A percentile compares a stretch with the other conserved stretches of the same genome.
phyloP scores from a whole-genome alignment of 30 jellyfish, hydroid and myxozoan genomes.

The Morbakka virulenta region DNA sequence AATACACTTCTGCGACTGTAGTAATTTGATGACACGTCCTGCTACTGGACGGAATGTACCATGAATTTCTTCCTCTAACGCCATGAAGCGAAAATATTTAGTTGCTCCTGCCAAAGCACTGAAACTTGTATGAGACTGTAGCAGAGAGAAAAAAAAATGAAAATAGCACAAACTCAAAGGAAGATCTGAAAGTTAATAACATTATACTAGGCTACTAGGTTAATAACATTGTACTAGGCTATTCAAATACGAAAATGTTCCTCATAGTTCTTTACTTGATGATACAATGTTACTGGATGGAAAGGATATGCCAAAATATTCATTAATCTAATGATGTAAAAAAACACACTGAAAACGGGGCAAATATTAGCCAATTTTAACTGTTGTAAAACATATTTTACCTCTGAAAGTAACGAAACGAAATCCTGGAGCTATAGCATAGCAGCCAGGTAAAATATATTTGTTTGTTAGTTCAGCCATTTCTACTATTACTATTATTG shows the following conservation, averaged over 20 bases:
- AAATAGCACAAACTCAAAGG: neutral
- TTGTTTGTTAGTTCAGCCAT: no score
- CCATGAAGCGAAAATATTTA: conserved; percentile 58
- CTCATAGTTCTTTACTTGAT: neutral
- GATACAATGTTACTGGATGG: no score
- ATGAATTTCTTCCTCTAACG: conserved; percentile 55
- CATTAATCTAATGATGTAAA: neutral
- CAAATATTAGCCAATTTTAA: no score
- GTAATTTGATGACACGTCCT: conserved; percentile 31
- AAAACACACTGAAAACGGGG: neutral
- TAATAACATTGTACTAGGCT: neutral
- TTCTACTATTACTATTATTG: no score
- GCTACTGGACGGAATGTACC: conserved; percentile 75
- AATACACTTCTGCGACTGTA: conserved; percentile 62
- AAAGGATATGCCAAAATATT: neutral
- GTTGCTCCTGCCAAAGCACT: conserved; percentile 31
- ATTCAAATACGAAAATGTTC: neutral
- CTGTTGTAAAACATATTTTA: no score
- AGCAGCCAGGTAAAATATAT: no score
- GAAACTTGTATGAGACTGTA: conserved; percentile 16
- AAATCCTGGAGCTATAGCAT: no score
- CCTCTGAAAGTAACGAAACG: no score
- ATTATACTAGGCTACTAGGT: neutral
- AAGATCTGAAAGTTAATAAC: neutral
- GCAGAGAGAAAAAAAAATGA: neutral